A percentile compares a stretch with the other conserved stretches of the same genome.
Conservation (phyloP, 2,797 vertebrate species). For the Urosaurus nigricauda region DNA sequence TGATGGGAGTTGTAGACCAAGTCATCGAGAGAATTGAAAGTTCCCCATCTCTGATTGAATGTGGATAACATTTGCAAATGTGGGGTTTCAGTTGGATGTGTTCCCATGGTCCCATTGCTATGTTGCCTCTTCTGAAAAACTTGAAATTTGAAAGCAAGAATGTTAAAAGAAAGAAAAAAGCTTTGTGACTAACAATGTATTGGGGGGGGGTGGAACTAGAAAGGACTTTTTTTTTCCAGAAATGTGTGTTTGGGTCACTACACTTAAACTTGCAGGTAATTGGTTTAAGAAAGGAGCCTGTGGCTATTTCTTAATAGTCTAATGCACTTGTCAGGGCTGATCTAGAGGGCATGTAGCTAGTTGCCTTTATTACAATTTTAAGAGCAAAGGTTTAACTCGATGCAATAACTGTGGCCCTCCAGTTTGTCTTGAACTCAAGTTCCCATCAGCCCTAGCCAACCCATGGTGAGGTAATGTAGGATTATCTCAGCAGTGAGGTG, state of each 20-base stretch:
- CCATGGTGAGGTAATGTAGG: no score
- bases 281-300: neutral
- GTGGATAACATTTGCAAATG: neutral
- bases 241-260: neutral
- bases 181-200: neutral
- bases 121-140: neutral
- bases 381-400: no score
- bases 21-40: neutral
- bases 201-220: neutral
- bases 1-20: neutral
- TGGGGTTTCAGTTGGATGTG: neutral
- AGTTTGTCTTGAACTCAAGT: neutral
- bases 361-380: no score
- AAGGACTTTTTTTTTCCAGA: neutral
- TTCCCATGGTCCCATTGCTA: neutral
- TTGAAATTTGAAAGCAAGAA: neutral
- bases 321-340: neutral
- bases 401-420: neutral
- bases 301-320: neutral
- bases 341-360: no score
- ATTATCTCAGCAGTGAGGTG: no score
- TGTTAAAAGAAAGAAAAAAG: neutral
- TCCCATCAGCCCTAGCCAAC: neutral
- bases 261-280: neutral
- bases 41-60: neutral